Conservation (phyloP, 2,888 invertebrate species). For the Odontocolon sp. region DNA sequence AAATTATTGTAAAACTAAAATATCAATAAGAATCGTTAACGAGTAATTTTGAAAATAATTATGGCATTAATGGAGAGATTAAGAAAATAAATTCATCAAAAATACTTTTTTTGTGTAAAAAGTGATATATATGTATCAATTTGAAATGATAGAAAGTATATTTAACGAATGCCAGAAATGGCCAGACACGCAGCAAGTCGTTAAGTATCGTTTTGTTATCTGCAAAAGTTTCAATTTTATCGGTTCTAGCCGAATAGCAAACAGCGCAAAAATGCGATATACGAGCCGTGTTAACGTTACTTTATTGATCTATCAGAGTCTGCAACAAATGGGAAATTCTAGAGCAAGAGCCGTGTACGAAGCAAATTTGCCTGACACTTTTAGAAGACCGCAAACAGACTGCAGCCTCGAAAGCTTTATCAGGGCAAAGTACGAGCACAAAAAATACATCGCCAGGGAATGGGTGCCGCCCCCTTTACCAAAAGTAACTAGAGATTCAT, state of each 20-base stretch:
- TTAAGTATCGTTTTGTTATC: neutral
- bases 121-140: neutral
- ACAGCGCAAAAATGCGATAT: neutral
- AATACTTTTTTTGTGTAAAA: too few species aligned
- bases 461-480: constrained; percentile 95
- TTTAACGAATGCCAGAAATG: constrained; percentile 2
- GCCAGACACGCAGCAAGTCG: constrained; percentile 9
- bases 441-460: constrained; percentile 98
- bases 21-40: too few species aligned
- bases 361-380: constrained; percentile 97
- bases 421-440: constrained; percentile 98
- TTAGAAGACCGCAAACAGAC: constrained; percentile 97
- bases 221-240: neutral
- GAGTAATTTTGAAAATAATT: too few species aligned
- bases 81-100: too few species aligned
- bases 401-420: constrained; percentile 97
- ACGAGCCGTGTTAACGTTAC: constrained; percentile 10
- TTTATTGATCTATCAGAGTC: constrained; percentile 81
- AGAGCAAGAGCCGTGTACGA: constrained; percentile 98
- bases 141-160: neutral
- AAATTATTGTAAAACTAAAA: too few species aligned
- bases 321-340: constrained; percentile 99
- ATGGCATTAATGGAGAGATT: too few species aligned
- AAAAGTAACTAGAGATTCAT: constrained; percentile 88
- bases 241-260: neutral